Conservation (phyloP, 2,888 invertebrate genomes). For the Drosophila nr. medialis region DNA sequence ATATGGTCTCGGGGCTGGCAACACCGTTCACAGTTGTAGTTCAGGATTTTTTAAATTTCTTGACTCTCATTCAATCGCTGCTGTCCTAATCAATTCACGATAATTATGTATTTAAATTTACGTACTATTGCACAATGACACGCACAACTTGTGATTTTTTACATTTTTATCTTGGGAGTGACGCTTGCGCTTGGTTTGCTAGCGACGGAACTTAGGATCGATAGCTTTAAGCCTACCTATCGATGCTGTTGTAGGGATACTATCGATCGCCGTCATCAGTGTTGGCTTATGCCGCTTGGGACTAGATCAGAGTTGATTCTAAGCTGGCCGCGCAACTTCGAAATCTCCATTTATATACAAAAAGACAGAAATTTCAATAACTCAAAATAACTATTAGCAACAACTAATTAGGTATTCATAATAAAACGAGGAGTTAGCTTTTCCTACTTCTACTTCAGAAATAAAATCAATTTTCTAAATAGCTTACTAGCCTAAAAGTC, state of each 20-base stretch:
- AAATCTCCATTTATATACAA: constrained; percentile 13
- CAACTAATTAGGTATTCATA: not conserved
- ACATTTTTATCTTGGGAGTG: constrained; percentile 58
- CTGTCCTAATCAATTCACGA: constrained; percentile 4
- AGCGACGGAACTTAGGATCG: constrained; percentile 41
- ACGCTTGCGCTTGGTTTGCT: constrained; percentile 54
- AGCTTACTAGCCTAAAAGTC: not conserved
- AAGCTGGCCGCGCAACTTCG: constrained; percentile 20
- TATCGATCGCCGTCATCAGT: constrained; percentile 27
- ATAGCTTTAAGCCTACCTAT: constrained; percentile 44
- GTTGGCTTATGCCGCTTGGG: constrained; percentile 12
- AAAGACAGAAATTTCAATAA: not conserved
- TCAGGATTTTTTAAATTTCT: constrained; percentile 14
- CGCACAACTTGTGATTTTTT: constrained; percentile 49
- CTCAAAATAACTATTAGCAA: not conserved
- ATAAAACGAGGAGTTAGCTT: not conserved
- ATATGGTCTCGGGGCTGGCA: constrained; percentile 37
- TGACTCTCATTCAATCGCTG: not conserved
- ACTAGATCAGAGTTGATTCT: constrained; percentile 41
- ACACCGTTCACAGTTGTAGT: constrained; percentile 24
- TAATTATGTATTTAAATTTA: constrained; percentile 29
- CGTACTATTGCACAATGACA: constrained; percentile 56
- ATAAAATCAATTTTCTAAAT: not conserved
- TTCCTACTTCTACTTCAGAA: not conserved
- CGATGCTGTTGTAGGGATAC: constrained; percentile 19